A percentile compares a stretch with the other conserved stretches of the same genome.
phyloP scores from a whole-genome alignment of 92 coral and sea anemone species.

The Blastomussa wellsi region DNA sequence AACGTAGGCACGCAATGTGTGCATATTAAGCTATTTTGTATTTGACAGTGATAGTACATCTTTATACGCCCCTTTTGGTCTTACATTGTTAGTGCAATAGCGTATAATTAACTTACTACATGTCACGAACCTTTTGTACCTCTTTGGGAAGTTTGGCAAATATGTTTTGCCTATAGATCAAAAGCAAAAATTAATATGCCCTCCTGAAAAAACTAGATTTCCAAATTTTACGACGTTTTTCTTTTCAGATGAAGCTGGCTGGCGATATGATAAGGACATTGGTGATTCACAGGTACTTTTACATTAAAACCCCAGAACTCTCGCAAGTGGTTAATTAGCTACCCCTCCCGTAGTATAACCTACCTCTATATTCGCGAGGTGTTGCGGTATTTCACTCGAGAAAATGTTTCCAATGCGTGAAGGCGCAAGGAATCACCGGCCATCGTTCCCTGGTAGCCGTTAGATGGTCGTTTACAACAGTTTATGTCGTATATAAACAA shows the following conservation, averaged over 20 bases:
- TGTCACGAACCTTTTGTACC: too few species aligned
- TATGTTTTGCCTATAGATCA: too few species aligned
- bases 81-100: too few species aligned
- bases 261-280: conserved; percentile 77
- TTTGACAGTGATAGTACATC: neutral
- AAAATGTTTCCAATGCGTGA: neutral
- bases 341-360: too few species aligned
- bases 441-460: neutral
- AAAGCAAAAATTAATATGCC: too few species aligned
- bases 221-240: too few species aligned
- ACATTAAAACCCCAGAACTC: neutral
- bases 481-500: neutral
- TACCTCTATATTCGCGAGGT: neutral
- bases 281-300: conserved; percentile 65
- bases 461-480: neutral
- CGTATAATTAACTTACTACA: too few species aligned
- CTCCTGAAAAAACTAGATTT: too few species aligned
- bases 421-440: neutral
- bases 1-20: neutral
- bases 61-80: too few species aligned
- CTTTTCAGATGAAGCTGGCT: conserved; percentile 73
- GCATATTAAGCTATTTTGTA: neutral
- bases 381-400: neutral
- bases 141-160: too few species aligned
- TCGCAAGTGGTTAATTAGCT: too few species aligned